Evolutionary conservation across 2,797 vertebrate species (phyloP), one percentile per base, ranked within the genome.

Genomic region (Aeoliscus strigatus): DNA sequence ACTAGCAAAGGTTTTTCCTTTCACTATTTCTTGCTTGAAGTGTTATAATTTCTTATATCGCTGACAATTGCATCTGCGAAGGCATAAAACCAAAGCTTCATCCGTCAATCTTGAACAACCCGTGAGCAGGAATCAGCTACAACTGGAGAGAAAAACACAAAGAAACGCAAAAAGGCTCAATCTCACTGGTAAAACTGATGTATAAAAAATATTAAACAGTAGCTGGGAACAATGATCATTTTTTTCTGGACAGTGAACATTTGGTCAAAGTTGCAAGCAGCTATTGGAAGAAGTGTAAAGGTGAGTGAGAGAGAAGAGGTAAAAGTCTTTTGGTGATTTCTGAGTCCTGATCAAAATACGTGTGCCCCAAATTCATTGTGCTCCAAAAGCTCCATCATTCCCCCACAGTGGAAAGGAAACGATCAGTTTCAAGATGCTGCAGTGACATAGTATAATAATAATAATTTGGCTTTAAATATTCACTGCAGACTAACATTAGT

Each of bases 1-100:
- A 23, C 44, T 17, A 63, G 43, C 59, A 64, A 62, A 39, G 48
- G 63, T 47, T 30, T 74, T 66, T 58, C 68, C 69, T 73, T 26
- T 14, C n/a, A 2, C 44, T 84, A 83, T 84, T 77, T 81, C 68
- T 72, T 23, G 79, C 82, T 81, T 46, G 66, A 34, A 81, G 79
- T 79, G 73, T 68, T 77, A 66, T 82, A 82, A 82, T 65, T 70
- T 66, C 46, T 54, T 12, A 1, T 64, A 75, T 77, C 66, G 74
- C 60, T 68, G 3, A 2, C 43, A 46, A 50, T 54, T 27, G 6
- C 57, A 68, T 67, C 60, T 63, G 56, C 24, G 43, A 27, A 29
- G 57, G 60, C 44, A 62, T 60, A 46, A 41, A 36, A 70, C 46
- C 39, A 14, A 62, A 66, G 66, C 49, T 57, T 58, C 57, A 73